Base-by-base conservation (phyloP, 2,113 vertebrate genomes). In the Leptobrachium ailaonicum region DNA sequence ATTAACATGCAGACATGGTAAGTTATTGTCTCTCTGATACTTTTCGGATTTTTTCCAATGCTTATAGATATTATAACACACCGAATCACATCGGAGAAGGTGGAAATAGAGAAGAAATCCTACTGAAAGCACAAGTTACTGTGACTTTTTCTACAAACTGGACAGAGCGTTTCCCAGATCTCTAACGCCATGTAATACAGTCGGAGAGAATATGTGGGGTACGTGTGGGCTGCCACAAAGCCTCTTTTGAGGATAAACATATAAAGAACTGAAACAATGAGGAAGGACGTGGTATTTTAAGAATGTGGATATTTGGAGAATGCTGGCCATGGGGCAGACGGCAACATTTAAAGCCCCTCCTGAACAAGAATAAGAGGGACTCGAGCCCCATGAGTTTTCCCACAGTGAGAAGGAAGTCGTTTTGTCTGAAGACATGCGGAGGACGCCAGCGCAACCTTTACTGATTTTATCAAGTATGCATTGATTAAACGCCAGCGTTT, bases 241-340 rank as follows among this genome's bases (percentile, higher is more conserved):
- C 88, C 88, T 84, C 93, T 93, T 97, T 96, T 93, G 92, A 98
- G 93, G 87, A 87, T 97, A 96, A 98, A 98, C 95, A 98, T 96
- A 93, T 88, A 91, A 89, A 90, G 93, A 96, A 97, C 97, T 97
- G 96, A 98, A 93, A 96, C 95, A 97, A 98, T 94, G 95, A 96
- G 95, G 96, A 98, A 96, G 93, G 95, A 78, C 89, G 80, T 88
- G 95, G 95, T 88, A 98, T 98, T 88, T 89, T 85, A 93, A 93
- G 92, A 95, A 98, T 93, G 96, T 91, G 96, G 93, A 92, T 95
- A 96, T 96, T 93, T 95, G 87, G 94, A 90, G 95, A 97, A 98
- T 97, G 95, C 90, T 79, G 83, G 87, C 82, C 89, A 93, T 87
- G 66, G 85, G 88, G 90, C 89, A 93, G 85, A 92, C 91, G 95